Evolutionary conservation across 35 echinoderm and acorn worm species (phyloP), one percentile per base, ranked within the genome.

Genomic region (Chiridota heheva): DNA sequence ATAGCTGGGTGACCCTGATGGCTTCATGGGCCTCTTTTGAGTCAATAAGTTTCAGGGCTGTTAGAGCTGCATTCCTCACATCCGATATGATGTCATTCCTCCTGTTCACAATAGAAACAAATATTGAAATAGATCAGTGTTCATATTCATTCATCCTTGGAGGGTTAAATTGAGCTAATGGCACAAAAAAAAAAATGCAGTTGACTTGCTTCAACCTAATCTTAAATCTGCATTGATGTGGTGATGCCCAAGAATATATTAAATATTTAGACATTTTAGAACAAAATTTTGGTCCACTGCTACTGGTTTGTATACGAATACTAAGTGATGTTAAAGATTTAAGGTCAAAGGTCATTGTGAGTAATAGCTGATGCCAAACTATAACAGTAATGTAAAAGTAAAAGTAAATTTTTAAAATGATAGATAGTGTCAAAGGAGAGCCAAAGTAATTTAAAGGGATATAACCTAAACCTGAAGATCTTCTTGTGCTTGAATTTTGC

Each of bases 11-110:
- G 22, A 96, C 64, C 40, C 73, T 63, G 38, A 96, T 40, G 16
- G 93, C 87, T 56, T 96, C 78, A 32, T 78, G 76, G 5, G 93
- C 77, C 36, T 82, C 39, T 40, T 85, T 67, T 8, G 82, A 73
- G 44, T 84, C 78, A 42, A 96, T 85, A 46, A 89, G 44, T 25
- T 78, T 35, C 40, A 96, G 56, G 7, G 87, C 93, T 7, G 80
- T 60, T 66, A 91, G 82, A 7, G 93, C 93, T 42, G 93, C 88
- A 69, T 75, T 57, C 40, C 93, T 43, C 40, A 96, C 93, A 74
- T 96, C 77, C 3, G 93, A 96, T 25, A 96, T 96, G 17, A 90
- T 74, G 27, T 96, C 93, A 55, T 75, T 91, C 18, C 93, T 72
- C 93, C 93, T 96, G 79, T 27, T 7, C 16, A 0, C 58, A 61